Conservation (phyloP, 2,113 vertebrate species). For the Numenius arquata region DNA sequence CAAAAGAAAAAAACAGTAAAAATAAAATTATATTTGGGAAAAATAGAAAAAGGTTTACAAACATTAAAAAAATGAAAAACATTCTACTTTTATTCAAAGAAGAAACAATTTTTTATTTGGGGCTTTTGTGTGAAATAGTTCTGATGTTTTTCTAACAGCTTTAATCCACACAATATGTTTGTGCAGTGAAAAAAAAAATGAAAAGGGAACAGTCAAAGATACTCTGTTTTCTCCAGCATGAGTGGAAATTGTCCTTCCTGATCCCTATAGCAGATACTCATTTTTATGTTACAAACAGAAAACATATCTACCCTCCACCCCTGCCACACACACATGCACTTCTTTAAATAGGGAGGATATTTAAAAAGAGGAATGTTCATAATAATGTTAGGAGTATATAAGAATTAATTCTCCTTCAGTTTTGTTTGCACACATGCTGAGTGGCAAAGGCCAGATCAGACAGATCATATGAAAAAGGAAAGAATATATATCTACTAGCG, state of each 20-base stretch:
- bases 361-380: not conserved
- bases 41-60: not conserved
- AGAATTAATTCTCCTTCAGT: not conserved
- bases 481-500: not conserved
- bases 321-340: fast-evolving
- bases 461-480: not conserved
- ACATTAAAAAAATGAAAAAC: not conserved
- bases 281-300: not conserved
- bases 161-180: fast-evolving
- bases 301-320: not conserved
- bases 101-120: not conserved
- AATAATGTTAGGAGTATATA: not conserved
- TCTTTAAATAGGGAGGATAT: not conserved
- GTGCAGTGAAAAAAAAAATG: not conserved
- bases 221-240: not conserved
- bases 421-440: not conserved
- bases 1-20: not conserved
- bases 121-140: not conserved
- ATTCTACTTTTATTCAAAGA: not conserved
- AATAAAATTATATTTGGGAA: not conserved
- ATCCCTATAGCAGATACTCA: not conserved
- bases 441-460: not conserved
- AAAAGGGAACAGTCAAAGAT: not conserved
- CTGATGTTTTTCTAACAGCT: not conserved
- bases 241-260: not conserved